A percentile compares a stretch with the other conserved stretches of the same genome.
These are phyloP conservation scores for Mylabris phalerata DNA, from an alignment of 1,140 invertebrate species.

Conservation along the genomic window DNA sequence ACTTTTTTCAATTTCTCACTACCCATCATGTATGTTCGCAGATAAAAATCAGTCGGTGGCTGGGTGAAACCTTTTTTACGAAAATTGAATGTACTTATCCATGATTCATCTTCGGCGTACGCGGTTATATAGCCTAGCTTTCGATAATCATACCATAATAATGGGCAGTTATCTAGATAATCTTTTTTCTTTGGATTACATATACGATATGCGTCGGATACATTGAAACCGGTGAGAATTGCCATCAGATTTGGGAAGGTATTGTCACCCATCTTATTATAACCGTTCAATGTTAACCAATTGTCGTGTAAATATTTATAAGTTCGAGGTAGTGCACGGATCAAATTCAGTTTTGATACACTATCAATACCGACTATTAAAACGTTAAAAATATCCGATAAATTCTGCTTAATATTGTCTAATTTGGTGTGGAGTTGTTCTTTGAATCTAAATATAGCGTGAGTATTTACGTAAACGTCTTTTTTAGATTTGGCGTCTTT, in stretches of 20 bases:
- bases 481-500: slow-evolving; percentile 26
- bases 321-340: slow-evolving; percentile 68
- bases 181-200: slow-evolving; percentile 46
- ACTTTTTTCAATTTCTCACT: slow-evolving; percentile 47
- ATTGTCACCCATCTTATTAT: slow-evolving; percentile 63
- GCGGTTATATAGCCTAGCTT: slow-evolving; percentile 56
- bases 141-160: slow-evolving; percentile 57
- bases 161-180: slow-evolving; percentile 51
- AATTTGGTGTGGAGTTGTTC: slow-evolving; percentile 24
- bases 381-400: slow-evolving; percentile 44
- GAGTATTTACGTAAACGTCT: slow-evolving; percentile 49
- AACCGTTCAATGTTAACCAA: slow-evolving; percentile 51
- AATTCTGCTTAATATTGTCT: slow-evolving; percentile 8
- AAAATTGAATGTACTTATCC: slow-evolving; percentile 60
- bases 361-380: slow-evolving; percentile 73
- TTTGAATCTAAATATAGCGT: slow-evolving; percentile 41
- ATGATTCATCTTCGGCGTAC: slow-evolving; percentile 56
- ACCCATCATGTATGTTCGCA: slow-evolving; percentile 58
- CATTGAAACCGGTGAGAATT: slow-evolving; percentile 57
- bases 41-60: slow-evolving; percentile 69
- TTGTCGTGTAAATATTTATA: slow-evolving; percentile 50
- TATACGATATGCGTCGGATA: slow-evolving; percentile 41
- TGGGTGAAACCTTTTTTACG: slow-evolving; percentile 56
- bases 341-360: slow-evolving; percentile 67
- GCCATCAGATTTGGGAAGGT: slow-evolving; percentile 78